phyloP scores from a whole-genome alignment of 2,888 invertebrate genomes.

The Galerucella calmariensis region DNA sequence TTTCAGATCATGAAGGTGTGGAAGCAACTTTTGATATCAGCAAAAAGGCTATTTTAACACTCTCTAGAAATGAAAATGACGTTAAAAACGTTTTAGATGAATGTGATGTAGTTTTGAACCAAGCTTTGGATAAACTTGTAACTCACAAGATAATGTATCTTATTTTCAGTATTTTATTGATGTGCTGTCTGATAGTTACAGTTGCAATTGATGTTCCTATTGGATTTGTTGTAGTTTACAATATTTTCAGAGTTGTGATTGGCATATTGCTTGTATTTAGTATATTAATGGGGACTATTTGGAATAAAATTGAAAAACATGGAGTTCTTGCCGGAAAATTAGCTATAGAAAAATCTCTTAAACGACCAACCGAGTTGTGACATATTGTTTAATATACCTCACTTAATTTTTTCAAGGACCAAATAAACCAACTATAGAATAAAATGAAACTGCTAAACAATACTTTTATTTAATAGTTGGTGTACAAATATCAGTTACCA shows the following conservation, averaged over 20 bases:
- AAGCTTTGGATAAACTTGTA: slow-evolving; percentile 67
- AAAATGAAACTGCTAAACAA: neutral
- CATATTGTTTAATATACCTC: slow-evolving; percentile 10
- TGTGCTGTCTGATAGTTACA: slow-evolving; percentile 65
- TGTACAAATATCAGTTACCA: neutral
- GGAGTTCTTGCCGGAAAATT: slow-evolving; percentile 80
- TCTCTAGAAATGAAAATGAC: slow-evolving; percentile 42
- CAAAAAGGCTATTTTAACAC: slow-evolving; percentile 49
- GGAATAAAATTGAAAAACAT: slow-evolving; percentile 85
- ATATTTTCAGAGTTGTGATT: slow-evolving; percentile 72
- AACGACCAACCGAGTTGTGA: slow-evolving; percentile 36
- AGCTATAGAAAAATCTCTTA: slow-evolving; percentile 73
- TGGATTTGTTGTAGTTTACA: slow-evolving; percentile 66
- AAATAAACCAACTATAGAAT: slow-evolving; percentile 4
- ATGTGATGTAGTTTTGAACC: slow-evolving; percentile 71
- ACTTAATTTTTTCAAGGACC: neutral
- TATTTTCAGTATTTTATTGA: slow-evolving; percentile 66
- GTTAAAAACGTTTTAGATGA: slow-evolving; percentile 66
- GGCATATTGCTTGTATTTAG: slow-evolving; percentile 76
- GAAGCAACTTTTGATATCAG: slow-evolving; percentile 67
- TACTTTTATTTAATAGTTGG: neutral
- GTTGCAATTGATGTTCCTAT: slow-evolving; percentile 65
- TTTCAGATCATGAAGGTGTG: slow-evolving; percentile 92
- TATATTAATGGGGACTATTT: slow-evolving; percentile 81
- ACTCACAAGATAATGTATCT: slow-evolving; percentile 69